These are phyloP conservation scores for Abscondita cerata DNA, from an alignment of 2,888 invertebrate genomes.

Conservation along the genomic window DNA sequence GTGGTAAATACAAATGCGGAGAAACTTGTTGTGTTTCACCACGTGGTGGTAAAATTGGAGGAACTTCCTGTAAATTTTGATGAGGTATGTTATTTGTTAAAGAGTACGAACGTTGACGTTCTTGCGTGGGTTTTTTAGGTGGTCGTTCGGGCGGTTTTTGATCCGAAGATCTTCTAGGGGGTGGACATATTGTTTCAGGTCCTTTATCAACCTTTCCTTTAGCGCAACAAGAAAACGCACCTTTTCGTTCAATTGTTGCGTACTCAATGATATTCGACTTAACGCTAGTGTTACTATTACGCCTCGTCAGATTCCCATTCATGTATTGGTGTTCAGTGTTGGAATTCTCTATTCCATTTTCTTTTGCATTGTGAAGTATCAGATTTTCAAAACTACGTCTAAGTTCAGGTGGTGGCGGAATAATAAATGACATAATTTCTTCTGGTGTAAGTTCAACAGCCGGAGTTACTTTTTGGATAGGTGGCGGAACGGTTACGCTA, in stretches of 20 bases:
- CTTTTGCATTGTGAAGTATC: constrained; percentile 31
- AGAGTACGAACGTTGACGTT: constrained; percentile 66
- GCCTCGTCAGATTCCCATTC: constrained; percentile 36
- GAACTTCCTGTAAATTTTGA: constrained; percentile 50
- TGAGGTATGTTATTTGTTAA: constrained; percentile 49
- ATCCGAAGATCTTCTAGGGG: constrained; percentile 67
- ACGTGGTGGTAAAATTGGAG: constrained; percentile 65
- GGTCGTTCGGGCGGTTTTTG: constrained; percentile 72
- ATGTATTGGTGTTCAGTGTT: constrained; percentile 13
- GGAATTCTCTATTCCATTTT: constrained; percentile 17
- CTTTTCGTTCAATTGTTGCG: constrained; percentile 75
- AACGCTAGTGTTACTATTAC: constrained; percentile 65
- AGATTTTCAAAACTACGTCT: constrained; percentile 43
- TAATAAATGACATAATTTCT: constrained; percentile 85
- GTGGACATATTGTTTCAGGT: constrained; percentile 64
- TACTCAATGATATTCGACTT: constrained; percentile 69
- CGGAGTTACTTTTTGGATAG: constrained; percentile 75
- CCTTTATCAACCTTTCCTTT: constrained; percentile 64
- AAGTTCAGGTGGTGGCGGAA: constrained; percentile 76
- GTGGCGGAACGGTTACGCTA: constrained; percentile 82
- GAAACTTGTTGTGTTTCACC: constrained; percentile 58
- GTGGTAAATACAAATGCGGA: constrained; percentile 66
- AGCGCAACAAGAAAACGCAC: constrained; percentile 74
- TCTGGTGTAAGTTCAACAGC: constrained; percentile 81
- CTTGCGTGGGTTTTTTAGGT: constrained; percentile 66